phyloP scores from a whole-genome alignment of 1,140 invertebrate species.

The Drosophila mayri region DNA sequence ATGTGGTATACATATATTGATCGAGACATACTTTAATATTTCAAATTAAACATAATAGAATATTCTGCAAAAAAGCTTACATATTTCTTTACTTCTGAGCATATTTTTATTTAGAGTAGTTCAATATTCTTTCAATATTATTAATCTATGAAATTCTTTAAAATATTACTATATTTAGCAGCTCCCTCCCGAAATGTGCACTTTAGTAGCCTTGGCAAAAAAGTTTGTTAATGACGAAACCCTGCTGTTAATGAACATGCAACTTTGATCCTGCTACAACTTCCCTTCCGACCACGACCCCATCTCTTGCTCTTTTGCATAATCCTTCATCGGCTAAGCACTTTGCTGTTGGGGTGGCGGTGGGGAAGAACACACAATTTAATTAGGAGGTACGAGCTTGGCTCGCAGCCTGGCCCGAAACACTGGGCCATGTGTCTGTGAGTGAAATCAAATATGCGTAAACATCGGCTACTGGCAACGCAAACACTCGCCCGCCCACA shows the following conservation, averaged over 20 bases:
- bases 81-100: background rate
- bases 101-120: background rate
- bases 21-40: background rate
- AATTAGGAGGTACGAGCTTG: constrained; percentile 51
- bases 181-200: background rate
- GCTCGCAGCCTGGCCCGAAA: constrained; percentile 9
- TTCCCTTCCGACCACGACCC: constrained; percentile 4
- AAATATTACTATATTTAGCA: background rate
- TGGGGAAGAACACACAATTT: constrained; percentile 56
- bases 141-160: background rate
- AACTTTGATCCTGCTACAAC: constrained; percentile 11
- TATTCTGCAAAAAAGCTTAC: background rate
- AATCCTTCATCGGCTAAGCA: constrained; percentile 47
- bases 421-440: constrained; percentile 18
- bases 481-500: constrained; percentile 7
- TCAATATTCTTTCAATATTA: background rate
- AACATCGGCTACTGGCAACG: constrained; percentile 56
- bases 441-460: constrained; percentile 77
- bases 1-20: background rate
- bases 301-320: constrained; percentile 12
- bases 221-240: constrained; percentile 12
- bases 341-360: constrained; percentile 16
- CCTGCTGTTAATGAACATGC: constrained; percentile 21
- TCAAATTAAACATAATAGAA: background rate
- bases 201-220: background rate